Evolutionary conservation across 1,140 invertebrate genomes (phyloP).

Genomic region (Dinoponera quadriceps): DNA sequence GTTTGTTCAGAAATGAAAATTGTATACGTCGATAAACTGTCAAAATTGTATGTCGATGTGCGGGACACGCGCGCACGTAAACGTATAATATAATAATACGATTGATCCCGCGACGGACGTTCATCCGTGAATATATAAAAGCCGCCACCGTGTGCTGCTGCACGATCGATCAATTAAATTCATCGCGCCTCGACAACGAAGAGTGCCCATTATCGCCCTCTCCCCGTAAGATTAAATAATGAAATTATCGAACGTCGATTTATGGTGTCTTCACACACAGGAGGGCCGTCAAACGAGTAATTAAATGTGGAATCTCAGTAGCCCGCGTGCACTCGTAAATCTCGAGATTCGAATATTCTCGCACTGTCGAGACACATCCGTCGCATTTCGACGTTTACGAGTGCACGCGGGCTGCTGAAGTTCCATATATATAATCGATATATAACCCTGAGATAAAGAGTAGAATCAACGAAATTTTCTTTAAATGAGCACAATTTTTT

Average conservation of each 20-base stretch:
- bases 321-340: neutral
- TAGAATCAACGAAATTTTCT: no score
- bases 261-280: conserved; percentile 36
- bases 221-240: conserved; percentile 64
- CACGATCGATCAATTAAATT: conserved; percentile 59
- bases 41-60: conserved; percentile 39
- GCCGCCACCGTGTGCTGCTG: neutral
- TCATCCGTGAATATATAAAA: conserved; percentile 42
- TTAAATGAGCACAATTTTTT: no score
- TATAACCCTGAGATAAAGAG: no score
- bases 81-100: conserved; percentile 40
- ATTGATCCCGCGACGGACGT: conserved; percentile 20
- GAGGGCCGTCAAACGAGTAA: conserved; percentile 39
- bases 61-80: neutral
- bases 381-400: no score
- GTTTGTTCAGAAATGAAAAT: conserved; percentile 29
- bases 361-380: no score
- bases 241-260: conserved; percentile 45
- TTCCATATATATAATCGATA: no score
- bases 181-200: conserved; percentile 39
- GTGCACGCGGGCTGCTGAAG: no score
- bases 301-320: conserved; percentile 44
- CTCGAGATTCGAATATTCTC: neutral
- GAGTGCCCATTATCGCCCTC: conserved; percentile 62
- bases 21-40: conserved; percentile 44